A percentile compares a stretch with the other conserved stretches of the same genome.
Conservation (phyloP, 2,797 vertebrate species). For the Podarcis siculus region DNA sequence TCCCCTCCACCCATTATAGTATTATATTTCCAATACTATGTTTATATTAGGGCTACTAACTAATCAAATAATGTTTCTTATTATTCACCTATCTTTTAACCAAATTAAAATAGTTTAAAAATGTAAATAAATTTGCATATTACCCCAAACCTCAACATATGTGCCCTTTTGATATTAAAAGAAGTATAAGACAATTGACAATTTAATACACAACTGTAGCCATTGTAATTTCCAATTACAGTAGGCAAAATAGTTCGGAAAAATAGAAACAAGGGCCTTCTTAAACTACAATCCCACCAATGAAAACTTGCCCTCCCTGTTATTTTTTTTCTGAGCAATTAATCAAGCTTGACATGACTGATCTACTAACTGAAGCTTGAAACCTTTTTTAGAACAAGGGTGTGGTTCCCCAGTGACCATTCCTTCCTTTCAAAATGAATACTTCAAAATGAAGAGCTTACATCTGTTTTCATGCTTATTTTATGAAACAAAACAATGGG, state of each 20-base stretch:
- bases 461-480: not conserved
- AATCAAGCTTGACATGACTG: not conserved
- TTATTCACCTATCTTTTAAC: not conserved
- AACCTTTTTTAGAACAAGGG: not conserved
- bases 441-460: not conserved
- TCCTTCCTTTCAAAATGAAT: not conserved
- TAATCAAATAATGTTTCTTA: not conserved
- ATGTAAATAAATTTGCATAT: not conserved
- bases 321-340: not conserved
- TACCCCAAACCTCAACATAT: not conserved
- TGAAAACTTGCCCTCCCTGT: not conserved
- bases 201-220: not conserved
- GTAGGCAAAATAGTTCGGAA: not conserved
- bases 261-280: not conserved
- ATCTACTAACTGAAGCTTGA: not conserved
- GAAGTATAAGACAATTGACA: not conserved
- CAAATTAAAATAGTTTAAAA: not conserved
- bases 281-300: not conserved
- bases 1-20: too few relatives aligned
- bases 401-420: not conserved
- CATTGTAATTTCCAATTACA: not conserved
- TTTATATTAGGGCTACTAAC: not conserved
- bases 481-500: accelerated
- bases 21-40: not conserved
- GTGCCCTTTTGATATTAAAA: not conserved